Evolutionary conservation across 2,113 vertebrate species (phyloP).

Genomic region (Balaeniceps rex): DNA sequence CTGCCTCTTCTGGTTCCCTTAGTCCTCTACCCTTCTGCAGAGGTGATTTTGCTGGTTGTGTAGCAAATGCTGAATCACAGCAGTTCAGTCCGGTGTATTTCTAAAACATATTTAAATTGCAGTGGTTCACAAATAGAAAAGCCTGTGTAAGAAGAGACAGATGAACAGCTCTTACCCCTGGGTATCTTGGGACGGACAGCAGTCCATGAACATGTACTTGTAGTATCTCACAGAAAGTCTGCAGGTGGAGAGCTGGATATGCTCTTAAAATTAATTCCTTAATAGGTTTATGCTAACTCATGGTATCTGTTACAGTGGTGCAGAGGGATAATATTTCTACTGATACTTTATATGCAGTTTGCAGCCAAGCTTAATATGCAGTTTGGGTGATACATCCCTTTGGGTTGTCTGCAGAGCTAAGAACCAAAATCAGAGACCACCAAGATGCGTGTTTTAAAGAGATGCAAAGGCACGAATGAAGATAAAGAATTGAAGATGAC

Average conservation of each 20-base stretch:
- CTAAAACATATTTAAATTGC: not conserved
- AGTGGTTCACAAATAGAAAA: not conserved
- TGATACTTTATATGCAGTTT: not conserved
- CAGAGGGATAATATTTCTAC: not conserved
- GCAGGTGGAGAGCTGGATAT: not conserved
- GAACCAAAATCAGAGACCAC: not conserved
- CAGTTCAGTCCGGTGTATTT: not conserved
- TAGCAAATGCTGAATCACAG: not conserved
- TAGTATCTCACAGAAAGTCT: not conserved
- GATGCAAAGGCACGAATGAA: rapidly evolving
- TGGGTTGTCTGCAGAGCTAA: not conserved
- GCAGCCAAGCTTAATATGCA: not conserved
- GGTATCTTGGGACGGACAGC: not conserved
- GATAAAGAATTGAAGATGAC: not conserved
- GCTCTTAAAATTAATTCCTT: not conserved
- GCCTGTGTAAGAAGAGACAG: not conserved
- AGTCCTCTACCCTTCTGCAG: not conserved
- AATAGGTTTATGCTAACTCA: not conserved
- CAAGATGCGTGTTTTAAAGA: not conserved
- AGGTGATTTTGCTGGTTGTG: not conserved
- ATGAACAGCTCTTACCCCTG: not conserved
- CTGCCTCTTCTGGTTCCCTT: not conserved
- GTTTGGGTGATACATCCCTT: not conserved
- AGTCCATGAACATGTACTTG: too few species aligned
- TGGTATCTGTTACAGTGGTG: too few species aligned